Evolutionary conservation across 2,113 vertebrate species (phyloP).

Genomic region (Megaceryle torquata): DNA sequence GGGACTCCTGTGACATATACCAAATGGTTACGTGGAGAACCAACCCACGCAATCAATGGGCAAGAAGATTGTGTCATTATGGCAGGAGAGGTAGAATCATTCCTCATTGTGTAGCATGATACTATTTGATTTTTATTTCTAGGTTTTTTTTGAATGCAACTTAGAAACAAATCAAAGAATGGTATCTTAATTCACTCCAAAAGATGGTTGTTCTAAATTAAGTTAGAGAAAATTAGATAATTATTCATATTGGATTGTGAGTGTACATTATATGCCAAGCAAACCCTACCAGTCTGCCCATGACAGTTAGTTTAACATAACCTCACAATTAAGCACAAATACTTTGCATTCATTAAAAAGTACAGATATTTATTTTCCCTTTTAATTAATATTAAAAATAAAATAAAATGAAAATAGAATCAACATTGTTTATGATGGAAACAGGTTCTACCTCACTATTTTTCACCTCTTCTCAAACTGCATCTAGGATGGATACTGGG

Average conservation of each 20-base stretch:
- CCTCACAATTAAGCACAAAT: background rate
- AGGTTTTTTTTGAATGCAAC: background rate
- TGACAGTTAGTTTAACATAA: background rate
- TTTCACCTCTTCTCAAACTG: background rate
- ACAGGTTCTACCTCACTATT: background rate
- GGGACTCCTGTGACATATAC: constrained; percentile 85
- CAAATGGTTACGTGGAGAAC: constrained; percentile 84
- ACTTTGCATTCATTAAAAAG: background rate
- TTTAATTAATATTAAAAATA: background rate
- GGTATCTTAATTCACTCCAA: background rate
- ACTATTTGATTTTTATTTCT: background rate
- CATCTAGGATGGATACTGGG: constrained; percentile 85
- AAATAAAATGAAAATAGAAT: background rate
- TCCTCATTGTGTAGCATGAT: background rate
- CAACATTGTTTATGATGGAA: background rate
- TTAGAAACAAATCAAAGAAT: background rate
- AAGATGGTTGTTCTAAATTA: background rate
- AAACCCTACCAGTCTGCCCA: fast-evolving
- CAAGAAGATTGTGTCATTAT: constrained; percentile 90
- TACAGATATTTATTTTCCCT: background rate
- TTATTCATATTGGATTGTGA: background rate
- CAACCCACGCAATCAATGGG: constrained; percentile 77
- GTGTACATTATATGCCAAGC: background rate
- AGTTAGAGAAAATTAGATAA: background rate
- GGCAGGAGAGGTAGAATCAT: constrained; percentile 79